Base-by-base conservation (phyloP, 2,888 invertebrate genomes). In the Stenoptilia bipunctidactyla region DNA sequence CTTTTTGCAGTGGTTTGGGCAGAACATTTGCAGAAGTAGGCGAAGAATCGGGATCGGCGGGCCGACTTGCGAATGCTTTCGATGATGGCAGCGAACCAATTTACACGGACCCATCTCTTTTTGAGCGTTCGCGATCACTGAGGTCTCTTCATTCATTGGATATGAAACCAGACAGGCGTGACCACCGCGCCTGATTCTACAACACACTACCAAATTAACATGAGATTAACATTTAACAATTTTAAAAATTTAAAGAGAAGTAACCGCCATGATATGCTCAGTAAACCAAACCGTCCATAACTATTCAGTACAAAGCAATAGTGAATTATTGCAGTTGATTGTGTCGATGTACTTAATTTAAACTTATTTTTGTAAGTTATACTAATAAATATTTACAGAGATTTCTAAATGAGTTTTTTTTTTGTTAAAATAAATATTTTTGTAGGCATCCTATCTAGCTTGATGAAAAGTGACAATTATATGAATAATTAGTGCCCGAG, bases 61-160 rank as follows among this genome's bases (percentile, higher is more conserved):
- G 79, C n/a, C 66, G 80, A 10, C 51, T 83, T 43, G 79, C 83
- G 1, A 80, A 65, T 44, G 83, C 84, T 12, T 94, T 94, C 59
- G 93, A 92, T 61, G 94, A 96, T 66, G 95, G 95, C 27, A 95
- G 94, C 63, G 96, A 96, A 66, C 95, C 96, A 1, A 96, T 96
- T 54, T 96, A 96, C 74, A 95, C 95, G 0, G 95, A 96, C 74
- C 95, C 95, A 0, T 94, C 94, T 1, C 83, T 96, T 27, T 96
- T 96, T 61, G 95, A 96, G 74, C 87, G 94, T 50, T 92, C 93
- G 20, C 86, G 92, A 60, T 93, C 90, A 38, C 80, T 91, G 27
- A 82, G 90, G 49, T 89, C 89, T 46, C 72, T 91, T 37, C 85
- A 90, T 52, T 89, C 89, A 39, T 75, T 89, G 55, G 87, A 89